phyloP scores from a whole-genome alignment of 2,888 invertebrate species.

The Acrocyrtus sp. region DNA sequence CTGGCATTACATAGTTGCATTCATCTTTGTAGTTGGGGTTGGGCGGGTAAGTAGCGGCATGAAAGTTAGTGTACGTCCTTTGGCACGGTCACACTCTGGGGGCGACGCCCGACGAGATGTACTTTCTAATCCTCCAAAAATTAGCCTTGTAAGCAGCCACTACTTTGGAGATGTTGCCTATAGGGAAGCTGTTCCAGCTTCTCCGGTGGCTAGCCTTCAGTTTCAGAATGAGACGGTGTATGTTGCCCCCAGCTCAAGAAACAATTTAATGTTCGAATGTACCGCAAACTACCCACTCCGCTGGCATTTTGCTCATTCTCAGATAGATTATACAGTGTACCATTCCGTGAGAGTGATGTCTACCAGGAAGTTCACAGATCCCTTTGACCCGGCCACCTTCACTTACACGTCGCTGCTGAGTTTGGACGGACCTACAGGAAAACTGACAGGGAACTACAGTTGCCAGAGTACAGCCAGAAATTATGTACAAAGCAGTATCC shows the following conservation, averaged over 20 bases:
- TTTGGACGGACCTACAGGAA: slow-evolving; percentile 27
- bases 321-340: slow-evolving; percentile 32
- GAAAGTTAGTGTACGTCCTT: too few species aligned
- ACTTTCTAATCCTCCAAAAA: not conserved
- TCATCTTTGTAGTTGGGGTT: not conserved
- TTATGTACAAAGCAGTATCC: slow-evolving; percentile 36
- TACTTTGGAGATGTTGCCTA: not conserved
- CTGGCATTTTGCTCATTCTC: slow-evolving; percentile 57
- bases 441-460: slow-evolving; percentile 56
- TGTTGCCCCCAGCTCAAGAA: slow-evolving; percentile 42
- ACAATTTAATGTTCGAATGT: slow-evolving; percentile 52
- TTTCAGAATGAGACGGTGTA: slow-evolving; percentile 46
- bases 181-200: not conserved
- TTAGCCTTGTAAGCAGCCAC: not conserved
- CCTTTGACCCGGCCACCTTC: slow-evolving; percentile 55
- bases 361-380: slow-evolving; percentile 22
- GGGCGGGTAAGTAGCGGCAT: not conserved
- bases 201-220: not conserved
- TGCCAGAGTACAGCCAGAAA: slow-evolving; percentile 52
- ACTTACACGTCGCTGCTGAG: slow-evolving; percentile 50
- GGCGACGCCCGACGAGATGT: too few species aligned
- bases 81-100: too few species aligned
- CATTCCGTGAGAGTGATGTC: slow-evolving; percentile 24
- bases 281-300: slow-evolving; percentile 58
- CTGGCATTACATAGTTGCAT: too few species aligned